phyloP scores from a whole-genome alignment of 2,113 vertebrate species.

The Merops nubicus region DNA sequence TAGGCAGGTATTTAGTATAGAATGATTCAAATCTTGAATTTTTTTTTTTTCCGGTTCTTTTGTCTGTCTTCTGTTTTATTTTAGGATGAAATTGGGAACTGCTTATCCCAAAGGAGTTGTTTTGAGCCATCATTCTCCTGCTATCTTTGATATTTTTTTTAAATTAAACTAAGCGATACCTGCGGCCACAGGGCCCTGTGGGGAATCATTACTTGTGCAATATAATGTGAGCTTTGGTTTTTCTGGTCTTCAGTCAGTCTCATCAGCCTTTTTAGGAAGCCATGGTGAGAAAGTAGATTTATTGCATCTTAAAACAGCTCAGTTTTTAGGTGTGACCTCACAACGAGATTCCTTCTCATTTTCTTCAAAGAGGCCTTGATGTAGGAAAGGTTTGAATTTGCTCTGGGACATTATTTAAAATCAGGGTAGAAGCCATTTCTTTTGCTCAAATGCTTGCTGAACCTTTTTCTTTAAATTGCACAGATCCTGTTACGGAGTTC shows the following conservation, averaged over 20 bases:
- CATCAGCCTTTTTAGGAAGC: not conserved
- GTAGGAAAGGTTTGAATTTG: not conserved
- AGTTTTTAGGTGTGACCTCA: not conserved
- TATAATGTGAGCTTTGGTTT: not conserved
- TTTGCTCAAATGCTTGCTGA: not conserved
- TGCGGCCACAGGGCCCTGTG: rapidly evolving
- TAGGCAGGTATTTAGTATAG: not conserved
- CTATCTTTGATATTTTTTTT: not conserved
- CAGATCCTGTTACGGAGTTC: not conserved
- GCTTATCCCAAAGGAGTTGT: not conserved
- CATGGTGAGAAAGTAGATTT: not conserved
- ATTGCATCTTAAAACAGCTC: not conserved
- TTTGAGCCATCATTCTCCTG: not conserved
- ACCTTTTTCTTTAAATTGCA: not conserved
- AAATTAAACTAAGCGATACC: not conserved
- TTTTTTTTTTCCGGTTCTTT: not conserved
- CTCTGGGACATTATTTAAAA: not conserved
- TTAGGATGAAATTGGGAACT: not conserved
- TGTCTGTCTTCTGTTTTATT: not conserved
- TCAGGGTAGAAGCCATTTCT: not conserved
- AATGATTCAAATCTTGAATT: not conserved
- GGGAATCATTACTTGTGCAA: not conserved
- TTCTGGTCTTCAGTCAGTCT: not conserved
- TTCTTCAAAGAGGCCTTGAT: not conserved
- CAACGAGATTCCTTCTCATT: not conserved